These are phyloP conservation scores for Tetrax tetrax DNA, from an alignment of 2,113 vertebrate genomes.

Conservation along the genomic window DNA sequence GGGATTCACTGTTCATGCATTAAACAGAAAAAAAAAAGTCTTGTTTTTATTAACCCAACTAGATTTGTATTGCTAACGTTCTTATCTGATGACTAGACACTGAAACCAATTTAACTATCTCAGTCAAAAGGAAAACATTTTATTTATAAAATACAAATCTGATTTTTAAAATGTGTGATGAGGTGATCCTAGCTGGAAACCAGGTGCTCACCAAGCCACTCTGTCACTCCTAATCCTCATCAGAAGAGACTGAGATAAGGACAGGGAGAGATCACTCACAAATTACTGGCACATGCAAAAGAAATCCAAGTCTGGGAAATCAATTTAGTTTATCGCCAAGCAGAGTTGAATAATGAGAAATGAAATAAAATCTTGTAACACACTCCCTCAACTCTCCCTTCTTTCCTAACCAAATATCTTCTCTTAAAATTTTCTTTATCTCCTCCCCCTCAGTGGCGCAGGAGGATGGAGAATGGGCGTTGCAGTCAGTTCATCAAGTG, in stretches of 20 bases:
- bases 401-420: not conserved
- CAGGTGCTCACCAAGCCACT: not conserved
- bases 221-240: not conserved
- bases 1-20: not conserved
- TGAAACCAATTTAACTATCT: not conserved
- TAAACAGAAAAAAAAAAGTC: not conserved
- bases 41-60: not conserved
- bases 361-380: not conserved
- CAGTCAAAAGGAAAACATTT: not conserved
- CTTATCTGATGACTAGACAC: not conserved
- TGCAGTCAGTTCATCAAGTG: accelerated
- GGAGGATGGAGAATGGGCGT: accelerated
- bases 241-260: not conserved
- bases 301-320: not conserved
- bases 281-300: not conserved
- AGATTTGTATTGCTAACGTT: not conserved
- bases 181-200: not conserved
- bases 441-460: accelerated
- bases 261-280: not conserved
- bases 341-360: not conserved
- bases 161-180: not conserved
- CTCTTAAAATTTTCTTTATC: not conserved
- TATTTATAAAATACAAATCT: not conserved
- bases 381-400: not conserved
- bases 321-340: not conserved